Evolutionary conservation across 2,113 vertebrate genomes (phyloP).

Genomic region (Myotis yumanensis): DNA sequence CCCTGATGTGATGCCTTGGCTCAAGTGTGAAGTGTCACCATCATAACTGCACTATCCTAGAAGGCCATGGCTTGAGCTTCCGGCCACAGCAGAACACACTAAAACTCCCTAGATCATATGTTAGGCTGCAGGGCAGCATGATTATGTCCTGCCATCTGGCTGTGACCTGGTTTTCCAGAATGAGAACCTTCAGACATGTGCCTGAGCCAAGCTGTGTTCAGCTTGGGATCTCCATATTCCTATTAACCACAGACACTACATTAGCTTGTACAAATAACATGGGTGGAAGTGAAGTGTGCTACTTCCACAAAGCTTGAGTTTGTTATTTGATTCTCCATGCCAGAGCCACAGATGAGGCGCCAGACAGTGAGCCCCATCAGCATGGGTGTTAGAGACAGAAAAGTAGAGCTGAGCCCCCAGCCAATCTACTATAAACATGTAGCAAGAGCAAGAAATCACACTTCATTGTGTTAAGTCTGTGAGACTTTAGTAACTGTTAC

Average conservation of each 20-base stretch:
- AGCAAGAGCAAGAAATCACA: neutral
- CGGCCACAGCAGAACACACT: neutral
- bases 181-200: neutral
- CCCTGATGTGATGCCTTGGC: neutral
- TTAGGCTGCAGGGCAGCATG: neutral
- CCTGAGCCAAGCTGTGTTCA: neutral
- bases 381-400: neutral
- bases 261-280: neutral
- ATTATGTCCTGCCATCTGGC: neutral
- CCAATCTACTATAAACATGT: neutral
- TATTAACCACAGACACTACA: neutral
- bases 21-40: neutral
- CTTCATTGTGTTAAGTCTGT: neutral
- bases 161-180: neutral
- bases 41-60: neutral
- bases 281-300: neutral
- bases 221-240: neutral
- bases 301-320: neutral
- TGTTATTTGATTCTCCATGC: neutral
- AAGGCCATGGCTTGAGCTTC: neutral
- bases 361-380: neutral
- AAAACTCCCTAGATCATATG: neutral
- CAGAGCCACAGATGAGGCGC: neutral
- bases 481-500: neutral
- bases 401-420: neutral